These are phyloP conservation scores for Chiloscyllium punctatum DNA, from an alignment of 2,797 vertebrate species.

Conservation along the genomic window DNA sequence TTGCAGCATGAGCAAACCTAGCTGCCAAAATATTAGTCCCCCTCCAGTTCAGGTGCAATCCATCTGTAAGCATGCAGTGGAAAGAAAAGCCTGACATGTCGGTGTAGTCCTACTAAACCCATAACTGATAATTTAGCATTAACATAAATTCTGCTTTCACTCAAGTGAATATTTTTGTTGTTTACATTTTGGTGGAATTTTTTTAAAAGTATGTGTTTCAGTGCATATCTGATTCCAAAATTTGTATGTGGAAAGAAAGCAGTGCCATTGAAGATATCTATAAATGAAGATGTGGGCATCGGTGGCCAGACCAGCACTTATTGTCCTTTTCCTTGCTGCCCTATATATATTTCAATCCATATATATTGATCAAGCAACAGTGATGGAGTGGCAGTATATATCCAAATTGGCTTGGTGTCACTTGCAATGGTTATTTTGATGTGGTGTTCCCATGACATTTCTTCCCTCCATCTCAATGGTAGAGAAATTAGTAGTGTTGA, in stretches of 20 bases:
- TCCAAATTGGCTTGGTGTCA: neutral
- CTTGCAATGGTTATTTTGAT: neutral
- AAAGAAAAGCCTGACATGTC: neutral
- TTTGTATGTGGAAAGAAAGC: neutral
- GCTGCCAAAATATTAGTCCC: too few relatives aligned
- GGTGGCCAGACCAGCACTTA: neutral
- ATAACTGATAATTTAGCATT: neutral
- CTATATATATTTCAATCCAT: too few relatives aligned
- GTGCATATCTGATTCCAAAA: neutral
- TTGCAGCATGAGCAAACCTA: too few relatives aligned
- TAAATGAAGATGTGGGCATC: neutral
- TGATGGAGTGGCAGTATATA: neutral
- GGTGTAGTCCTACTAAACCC: neutral
- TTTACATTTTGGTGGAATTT: neutral
- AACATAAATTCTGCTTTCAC: neutral
- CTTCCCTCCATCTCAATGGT: neutral
- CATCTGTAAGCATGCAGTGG: neutral
- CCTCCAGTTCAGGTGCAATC: too few relatives aligned
- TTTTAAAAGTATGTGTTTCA: neutral
- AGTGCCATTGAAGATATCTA: neutral
- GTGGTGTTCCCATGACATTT: neutral
- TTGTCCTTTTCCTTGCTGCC: neutral
- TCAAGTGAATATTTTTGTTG: neutral
- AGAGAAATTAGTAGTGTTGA: neutral
- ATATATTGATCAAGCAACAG: neutral